Evolutionary conservation across 2,888 invertebrate species (phyloP).

Genomic region (Podotricha telesiphe): DNA sequence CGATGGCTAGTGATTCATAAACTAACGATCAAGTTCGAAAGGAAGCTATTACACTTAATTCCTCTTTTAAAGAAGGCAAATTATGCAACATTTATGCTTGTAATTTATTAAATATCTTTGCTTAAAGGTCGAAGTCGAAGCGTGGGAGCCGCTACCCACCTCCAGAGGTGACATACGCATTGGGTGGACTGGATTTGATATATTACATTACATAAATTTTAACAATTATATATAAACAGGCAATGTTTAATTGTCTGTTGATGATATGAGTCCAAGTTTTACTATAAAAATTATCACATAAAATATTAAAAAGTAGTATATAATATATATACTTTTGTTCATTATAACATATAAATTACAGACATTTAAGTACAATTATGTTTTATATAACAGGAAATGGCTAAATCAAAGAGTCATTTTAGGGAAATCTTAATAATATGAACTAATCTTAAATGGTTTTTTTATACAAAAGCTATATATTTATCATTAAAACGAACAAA

Average conservation of each 20-base stretch:
- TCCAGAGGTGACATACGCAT: constrained; percentile 57
- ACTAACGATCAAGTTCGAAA: neutral
- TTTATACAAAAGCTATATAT: neutral
- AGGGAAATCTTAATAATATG: neutral
- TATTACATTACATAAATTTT: constrained; percentile 57
- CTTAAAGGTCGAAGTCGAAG: constrained; percentile 65
- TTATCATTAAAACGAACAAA: constrained; percentile 8
- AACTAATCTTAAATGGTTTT: too few species aligned
- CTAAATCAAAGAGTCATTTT: neutral
- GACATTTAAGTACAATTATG: neutral
- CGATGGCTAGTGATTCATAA: neutral
- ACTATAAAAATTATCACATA: too few species aligned
- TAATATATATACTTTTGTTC: too few species aligned
- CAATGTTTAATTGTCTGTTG: too few species aligned
- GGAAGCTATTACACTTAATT: constrained; percentile 66
- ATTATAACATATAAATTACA: neutral
- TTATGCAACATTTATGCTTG: constrained; percentile 17
- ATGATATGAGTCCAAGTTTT: too few species aligned
- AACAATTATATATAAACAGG: constrained; percentile 2
- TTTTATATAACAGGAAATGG: neutral
- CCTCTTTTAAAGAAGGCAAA: constrained; percentile 54
- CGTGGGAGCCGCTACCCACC: constrained; percentile 68
- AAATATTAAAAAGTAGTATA: too few species aligned
- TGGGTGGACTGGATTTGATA: constrained; percentile 64
- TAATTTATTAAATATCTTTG: constrained; percentile 54